These are phyloP conservation scores for Mactromeris polynyma DNA, from an alignment of 2,888 invertebrate species.

Conservation along the genomic window DNA sequence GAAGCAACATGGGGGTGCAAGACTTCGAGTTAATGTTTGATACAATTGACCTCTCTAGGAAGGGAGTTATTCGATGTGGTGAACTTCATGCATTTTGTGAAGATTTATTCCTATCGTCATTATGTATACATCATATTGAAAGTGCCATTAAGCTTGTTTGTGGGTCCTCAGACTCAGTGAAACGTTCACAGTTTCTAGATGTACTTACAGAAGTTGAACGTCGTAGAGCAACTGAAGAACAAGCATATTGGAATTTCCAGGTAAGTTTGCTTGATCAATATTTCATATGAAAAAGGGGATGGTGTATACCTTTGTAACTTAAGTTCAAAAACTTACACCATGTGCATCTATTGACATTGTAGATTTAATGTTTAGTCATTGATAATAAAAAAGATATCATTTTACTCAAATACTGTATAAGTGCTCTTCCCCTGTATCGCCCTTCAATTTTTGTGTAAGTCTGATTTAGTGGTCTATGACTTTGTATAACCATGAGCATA, in stretches of 20 bases:
- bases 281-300: not conserved
- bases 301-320: too few relatives aligned
- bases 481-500: constrained; percentile 2
- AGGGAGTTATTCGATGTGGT: constrained; percentile 76
- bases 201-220: constrained; percentile 82
- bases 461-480: not conserved
- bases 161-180: constrained; percentile 70
- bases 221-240: constrained; percentile 78
- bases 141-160: constrained; percentile 77
- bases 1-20: constrained; percentile 73
- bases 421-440: too few relatives aligned
- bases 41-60: constrained; percentile 76
- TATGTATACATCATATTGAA: constrained; percentile 75
- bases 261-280: constrained; percentile 43
- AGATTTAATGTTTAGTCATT: too few relatives aligned
- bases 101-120: constrained; percentile 71
- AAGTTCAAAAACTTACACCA: too few relatives aligned
- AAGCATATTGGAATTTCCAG: constrained; percentile 84
- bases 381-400: too few relatives aligned
- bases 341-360: too few relatives aligned
- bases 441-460: too few relatives aligned
- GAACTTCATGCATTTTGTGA: constrained; percentile 79
- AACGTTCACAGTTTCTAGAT: constrained; percentile 74
- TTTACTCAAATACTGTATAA: too few relatives aligned
- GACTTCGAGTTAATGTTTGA: constrained; percentile 80